Evolutionary conservation across 2,113 vertebrate genomes (phyloP).

Genomic region (Caranx melampygus): DNA sequence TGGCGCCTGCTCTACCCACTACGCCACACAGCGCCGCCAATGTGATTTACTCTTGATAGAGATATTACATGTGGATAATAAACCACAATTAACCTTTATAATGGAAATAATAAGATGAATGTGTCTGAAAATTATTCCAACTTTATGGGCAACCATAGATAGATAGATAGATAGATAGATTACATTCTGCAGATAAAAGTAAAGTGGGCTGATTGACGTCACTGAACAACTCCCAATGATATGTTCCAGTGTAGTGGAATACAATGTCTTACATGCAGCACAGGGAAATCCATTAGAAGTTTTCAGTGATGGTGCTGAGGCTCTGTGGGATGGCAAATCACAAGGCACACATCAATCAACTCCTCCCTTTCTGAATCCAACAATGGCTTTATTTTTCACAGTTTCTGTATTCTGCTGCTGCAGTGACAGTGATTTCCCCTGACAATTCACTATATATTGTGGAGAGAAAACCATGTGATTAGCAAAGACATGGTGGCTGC

Average conservation of each 20-base stretch:
- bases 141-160: too few relatives aligned
- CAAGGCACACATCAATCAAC: conserved; percentile 40
- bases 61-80: too few relatives aligned
- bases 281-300: conserved; percentile 25
- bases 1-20: too few relatives aligned
- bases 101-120: too few relatives aligned
- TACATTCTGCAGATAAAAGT: background rate
- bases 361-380: conserved; percentile 33
- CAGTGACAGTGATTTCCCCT: conserved; percentile 63
- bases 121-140: too few relatives aligned
- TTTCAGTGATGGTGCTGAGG: conserved; percentile 12
- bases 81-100: too few relatives aligned
- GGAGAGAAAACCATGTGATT: conserved; percentile 44
- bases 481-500: conserved; percentile 6
- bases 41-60: too few relatives aligned
- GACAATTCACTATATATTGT: conserved; percentile 29
- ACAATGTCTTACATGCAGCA: conserved; percentile 4
- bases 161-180: too few relatives aligned
- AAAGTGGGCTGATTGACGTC: background rate
- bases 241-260: background rate
- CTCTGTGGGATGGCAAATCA: conserved; percentile 27
- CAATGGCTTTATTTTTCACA: conserved; percentile 39
- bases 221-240: background rate
- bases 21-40: too few relatives aligned
- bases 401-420: conserved; percentile 26